These are phyloP conservation scores for Sarcophaga caerulescens DNA, from an alignment of 2,888 invertebrate species.

Conservation along the genomic window DNA sequence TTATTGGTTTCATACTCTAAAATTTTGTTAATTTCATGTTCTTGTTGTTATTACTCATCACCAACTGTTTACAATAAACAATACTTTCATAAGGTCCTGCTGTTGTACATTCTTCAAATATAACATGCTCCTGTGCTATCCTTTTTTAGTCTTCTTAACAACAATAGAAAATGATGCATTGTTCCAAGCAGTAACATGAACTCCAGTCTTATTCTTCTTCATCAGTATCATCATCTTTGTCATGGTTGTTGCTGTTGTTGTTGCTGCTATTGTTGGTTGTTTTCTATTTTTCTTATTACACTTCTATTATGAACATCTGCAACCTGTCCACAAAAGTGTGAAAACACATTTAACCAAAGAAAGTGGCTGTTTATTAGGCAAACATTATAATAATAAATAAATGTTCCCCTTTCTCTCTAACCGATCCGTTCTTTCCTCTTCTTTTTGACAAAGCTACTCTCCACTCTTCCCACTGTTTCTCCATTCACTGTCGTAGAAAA, in stretches of 20 bases:
- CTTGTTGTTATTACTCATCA: too few species aligned
- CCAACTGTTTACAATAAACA: too few species aligned
- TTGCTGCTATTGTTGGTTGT: slow-evolving; percentile 1
- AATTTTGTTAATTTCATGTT: too few species aligned
- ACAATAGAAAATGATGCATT: slow-evolving; percentile 64
- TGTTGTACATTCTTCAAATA: background rate
- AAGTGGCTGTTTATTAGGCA: slow-evolving; percentile 65
- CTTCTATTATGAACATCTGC: slow-evolving; percentile 49
- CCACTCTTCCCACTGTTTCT: background rate
- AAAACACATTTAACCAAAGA: slow-evolving; percentile 64
- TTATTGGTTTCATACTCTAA: too few species aligned
- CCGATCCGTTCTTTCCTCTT: background rate
- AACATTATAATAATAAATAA: slow-evolving; percentile 54
- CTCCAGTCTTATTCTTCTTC: slow-evolving; percentile 37
- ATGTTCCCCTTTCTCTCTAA: slow-evolving; percentile 28
- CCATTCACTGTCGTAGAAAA: background rate
- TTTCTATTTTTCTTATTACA: slow-evolving; percentile 5
- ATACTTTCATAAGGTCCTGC: background rate
- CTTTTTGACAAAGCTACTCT: background rate
- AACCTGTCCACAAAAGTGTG: slow-evolving; percentile 63
- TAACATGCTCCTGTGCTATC: background rate
- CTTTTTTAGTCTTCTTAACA: background rate
- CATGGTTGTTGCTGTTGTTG: slow-evolving; percentile 12
- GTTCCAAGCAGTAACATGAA: slow-evolving; percentile 58
- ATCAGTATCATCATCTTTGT: slow-evolving; percentile 13